Evolutionary conservation across 2,113 vertebrate species (phyloP).

Genomic region (Oxyruncus cristatus): DNA sequence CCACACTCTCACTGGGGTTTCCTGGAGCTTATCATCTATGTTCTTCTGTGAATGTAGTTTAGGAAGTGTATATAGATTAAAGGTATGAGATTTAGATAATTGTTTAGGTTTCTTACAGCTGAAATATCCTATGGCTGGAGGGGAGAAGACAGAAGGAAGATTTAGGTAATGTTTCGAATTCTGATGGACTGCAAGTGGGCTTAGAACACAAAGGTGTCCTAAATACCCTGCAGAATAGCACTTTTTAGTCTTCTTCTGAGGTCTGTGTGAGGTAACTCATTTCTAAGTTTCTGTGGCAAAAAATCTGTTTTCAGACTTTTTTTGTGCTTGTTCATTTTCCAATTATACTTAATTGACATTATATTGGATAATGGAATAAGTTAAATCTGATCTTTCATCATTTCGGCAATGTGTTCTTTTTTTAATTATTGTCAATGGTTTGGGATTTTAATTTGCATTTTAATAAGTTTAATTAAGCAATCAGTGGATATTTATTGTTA

Average conservation of each 20-base stretch:
- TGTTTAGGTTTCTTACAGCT: not conserved
- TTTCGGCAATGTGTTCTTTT: not conserved
- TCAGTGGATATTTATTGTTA: constrained; percentile 18
- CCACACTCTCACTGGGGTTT: not conserved
- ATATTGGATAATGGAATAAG: constrained; percentile 1
- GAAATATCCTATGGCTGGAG: not conserved
- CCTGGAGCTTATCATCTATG: not conserved
- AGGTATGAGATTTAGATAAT: not conserved
- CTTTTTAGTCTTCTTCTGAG: not conserved
- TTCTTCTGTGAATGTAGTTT: not conserved
- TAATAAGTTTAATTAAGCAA: constrained; percentile 34
- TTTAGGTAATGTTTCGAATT: not conserved
- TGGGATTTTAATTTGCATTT: constrained; percentile 41
- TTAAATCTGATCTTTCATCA: constrained; percentile 18
- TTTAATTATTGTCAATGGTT: not conserved
- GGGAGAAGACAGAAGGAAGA: not conserved
- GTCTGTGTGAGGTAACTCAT: not conserved
- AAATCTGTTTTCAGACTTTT: not conserved
- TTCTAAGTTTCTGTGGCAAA: not conserved
- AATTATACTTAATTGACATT: constrained; percentile 12
- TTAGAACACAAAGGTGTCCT: not conserved
- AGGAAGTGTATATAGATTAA: not conserved
- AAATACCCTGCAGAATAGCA: not conserved
- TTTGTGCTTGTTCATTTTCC: not conserved
- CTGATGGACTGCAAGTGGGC: not conserved